Base-by-base conservation (phyloP, 2,888 invertebrate species). In the Melieria omissa region DNA sequence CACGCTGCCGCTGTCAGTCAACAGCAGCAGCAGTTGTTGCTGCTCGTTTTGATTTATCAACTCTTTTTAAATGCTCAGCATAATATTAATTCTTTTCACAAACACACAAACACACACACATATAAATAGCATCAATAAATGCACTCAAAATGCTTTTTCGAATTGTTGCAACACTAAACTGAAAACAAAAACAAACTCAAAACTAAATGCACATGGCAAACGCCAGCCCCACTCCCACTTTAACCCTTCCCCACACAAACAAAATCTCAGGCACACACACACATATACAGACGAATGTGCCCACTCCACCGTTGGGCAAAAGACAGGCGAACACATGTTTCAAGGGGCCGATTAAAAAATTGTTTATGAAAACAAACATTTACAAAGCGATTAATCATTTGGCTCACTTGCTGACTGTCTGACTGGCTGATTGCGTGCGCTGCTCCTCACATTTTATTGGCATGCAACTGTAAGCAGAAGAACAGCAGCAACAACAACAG, bases 281-380 rank as follows among this genome's bases (percentile, higher is more conserved):
- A 12, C 1, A 41, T 10, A 14, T 49, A 29, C 41, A 29, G 29
- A 29, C 29, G 2, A 29, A 29, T 2, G 29, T 29, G 12, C 69
- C 62, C 69, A 62, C 62, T 62, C 55, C 64, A 69, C 75, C 67
- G 45, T 29, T 2, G 29, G 29, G 67, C 49, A 67, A 46, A 47
- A 49, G 29, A 57, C 65, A 29, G 41, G 4, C 49, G 49, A 62
- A 69, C 62, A 62, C 44, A 68, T 12, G 52, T 62, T 57, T 52
- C 60, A 44, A 52, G 55, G 63, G 72, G 79, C 76, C 83, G 81
- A 83, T 82, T 82, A 80, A 82, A 82, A 82, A 82, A 83, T 82
- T 79, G 81, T 84, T 83, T 84, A 84, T 84, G 82, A 82, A 82
- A 84, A 82, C 77, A 82, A 83, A 84, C 83, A 82, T 84, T 84